Conservation (phyloP, 2,113 vertebrate genomes). For the Orthonyx spaldingii region DNA sequence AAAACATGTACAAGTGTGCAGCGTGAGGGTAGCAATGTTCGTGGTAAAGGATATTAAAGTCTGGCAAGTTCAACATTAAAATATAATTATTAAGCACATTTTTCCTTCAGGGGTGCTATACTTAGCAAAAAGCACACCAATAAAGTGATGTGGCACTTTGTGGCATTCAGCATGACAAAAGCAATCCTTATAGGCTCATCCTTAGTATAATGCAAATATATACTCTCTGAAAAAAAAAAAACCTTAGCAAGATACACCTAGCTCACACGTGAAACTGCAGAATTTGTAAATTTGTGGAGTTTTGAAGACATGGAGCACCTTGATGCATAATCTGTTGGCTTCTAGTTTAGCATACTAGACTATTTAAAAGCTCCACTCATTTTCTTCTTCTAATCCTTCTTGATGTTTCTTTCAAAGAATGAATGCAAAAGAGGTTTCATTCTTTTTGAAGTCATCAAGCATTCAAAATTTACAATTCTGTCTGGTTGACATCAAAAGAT, state of each 20-base stretch:
- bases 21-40: background rate
- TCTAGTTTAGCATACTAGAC: background rate
- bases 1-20: background rate
- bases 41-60: background rate
- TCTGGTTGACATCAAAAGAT: background rate
- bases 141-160: background rate
- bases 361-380: background rate
- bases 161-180: background rate
- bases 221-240: background rate
- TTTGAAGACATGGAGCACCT: background rate
- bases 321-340: background rate
- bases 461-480: background rate
- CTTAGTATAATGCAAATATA: background rate
- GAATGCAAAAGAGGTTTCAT: background rate
- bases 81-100: background rate
- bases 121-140: background rate
- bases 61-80: background rate
- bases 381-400: background rate
- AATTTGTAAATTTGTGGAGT: background rate
- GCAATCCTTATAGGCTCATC: background rate
- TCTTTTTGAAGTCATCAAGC: background rate
- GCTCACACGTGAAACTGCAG: background rate
- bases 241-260: background rate
- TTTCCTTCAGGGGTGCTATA: background rate
- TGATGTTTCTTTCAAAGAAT: background rate